phyloP scores from a whole-genome alignment of 2,113 vertebrate species.

The Cryptomyrus ogoouensis region DNA sequence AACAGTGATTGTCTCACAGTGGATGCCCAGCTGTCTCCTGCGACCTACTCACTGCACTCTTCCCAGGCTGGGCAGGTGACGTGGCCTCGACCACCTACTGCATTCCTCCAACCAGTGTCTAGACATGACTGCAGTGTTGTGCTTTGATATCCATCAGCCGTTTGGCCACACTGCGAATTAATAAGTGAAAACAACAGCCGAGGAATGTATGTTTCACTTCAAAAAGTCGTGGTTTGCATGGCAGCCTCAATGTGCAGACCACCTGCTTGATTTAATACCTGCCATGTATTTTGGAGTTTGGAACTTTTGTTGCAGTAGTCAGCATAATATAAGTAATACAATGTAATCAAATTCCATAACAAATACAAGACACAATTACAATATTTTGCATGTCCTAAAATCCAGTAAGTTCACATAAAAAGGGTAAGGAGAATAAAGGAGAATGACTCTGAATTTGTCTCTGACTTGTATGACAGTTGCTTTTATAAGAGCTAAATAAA shows the following conservation, averaged over 20 bases:
- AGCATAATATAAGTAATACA: neutral
- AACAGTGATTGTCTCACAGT: neutral
- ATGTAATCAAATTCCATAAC: neutral
- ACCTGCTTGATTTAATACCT: neutral
- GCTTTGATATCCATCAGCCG: neutral
- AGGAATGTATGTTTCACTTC: neutral
- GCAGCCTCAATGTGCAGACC: neutral
- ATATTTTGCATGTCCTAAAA: neutral
- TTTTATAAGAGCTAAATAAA: neutral
- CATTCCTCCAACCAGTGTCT: constrained; percentile 4
- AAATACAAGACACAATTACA: neutral
- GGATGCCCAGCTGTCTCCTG: neutral
- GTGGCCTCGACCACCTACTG: neutral
- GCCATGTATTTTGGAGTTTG: neutral
- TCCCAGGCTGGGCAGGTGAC: neutral
- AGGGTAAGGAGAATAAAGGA: neutral
- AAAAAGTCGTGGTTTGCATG: neutral
- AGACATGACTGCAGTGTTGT: neutral
- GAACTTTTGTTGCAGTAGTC: neutral
- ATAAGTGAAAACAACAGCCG: neutral
- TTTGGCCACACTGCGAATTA: neutral
- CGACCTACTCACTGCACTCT: neutral
- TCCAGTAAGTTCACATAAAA: neutral
- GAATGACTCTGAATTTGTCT: neutral
- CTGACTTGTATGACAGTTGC: neutral